Evolutionary conservation across 1,140 invertebrate genomes (phyloP), one percentile per base, ranked within the genome.

Genomic region (Drosophila guanche): DNA sequence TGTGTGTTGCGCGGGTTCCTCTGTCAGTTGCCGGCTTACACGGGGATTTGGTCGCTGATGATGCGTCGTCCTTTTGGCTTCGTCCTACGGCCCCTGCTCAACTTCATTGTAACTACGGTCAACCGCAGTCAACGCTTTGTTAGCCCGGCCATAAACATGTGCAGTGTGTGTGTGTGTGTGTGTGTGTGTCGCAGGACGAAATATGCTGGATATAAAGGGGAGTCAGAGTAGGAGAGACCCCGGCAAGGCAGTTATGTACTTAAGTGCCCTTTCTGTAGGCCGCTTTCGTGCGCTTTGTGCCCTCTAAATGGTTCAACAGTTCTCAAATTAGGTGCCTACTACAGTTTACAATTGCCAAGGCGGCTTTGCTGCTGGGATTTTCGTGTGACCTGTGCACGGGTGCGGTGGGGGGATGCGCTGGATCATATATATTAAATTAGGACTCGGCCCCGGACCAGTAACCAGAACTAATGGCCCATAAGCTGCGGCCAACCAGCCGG

Each of bases 251-350:
- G 73, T 67, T 62, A 46, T 51, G 57, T 70, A 67, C 67, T 76
- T 80, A 86, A 85, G 77, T 70, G 74, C 63, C 63, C 60, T 22
- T 62, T 53, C 48, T 48, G 55, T 33, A 56, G 20, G 54, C 29
- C 22, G 48, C 16, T 54, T 22, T 22, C 73, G 45, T 48, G 41
- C 55, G 70, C 60, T 79, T 80, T 74, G 81, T 85, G 59, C 66
- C 73, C 73, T 67, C 66, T 86, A 85, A 37, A 85, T 85, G 81
- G 77, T 73, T 86, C 65, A 86, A 86, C 81, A 86, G 81, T 80
- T 86, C 81, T 75, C 81, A 85, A 85, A 85, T 85, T 85, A 85
- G 81, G 80, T 85, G 80, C 73, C 72, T 81, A 85, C 77, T 76
- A 75, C 81, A 76, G 71, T 86, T 85, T 70, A 53, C 63, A 66